Evolutionary conservation across 35 echinoderm and acorn worm genomes (phyloP), one percentile per base, ranked within the genome.

Genomic region (Antedon bifida): DNA sequence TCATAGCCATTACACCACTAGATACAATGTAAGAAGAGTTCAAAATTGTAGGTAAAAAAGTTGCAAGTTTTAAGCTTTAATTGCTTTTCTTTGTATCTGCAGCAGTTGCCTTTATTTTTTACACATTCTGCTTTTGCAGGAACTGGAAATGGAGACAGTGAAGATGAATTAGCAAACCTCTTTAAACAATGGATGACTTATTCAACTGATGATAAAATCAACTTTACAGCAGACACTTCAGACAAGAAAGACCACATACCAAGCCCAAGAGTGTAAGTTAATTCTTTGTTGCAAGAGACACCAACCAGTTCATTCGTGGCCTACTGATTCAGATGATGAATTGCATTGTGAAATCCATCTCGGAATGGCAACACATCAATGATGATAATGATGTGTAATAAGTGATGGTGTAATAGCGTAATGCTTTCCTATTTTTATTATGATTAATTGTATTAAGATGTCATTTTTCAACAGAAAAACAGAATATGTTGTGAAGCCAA

Each of bases 181-280:
- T 97, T 92, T 34, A 97, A 97, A 78, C 90, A 88, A 56, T 92
- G 90, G 90, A 39, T 97, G 17, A 83, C 85, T 31, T 78, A 38
- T 30, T 64, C 81, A 1, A 79, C 86, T 82, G 79, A 83, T 74
- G 83, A 81, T 78, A 31, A 81, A 34, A 77, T 42, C 82, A 29
- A 80, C 35, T 75, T 8, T 19, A 32, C 26, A 36, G 26, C 45
- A 44, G 74, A 36, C 21, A 19, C 55, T 14, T 1, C 80, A 30
- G 38, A 36, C 16, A 86, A 82, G 34, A 80, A 83, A 39, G 79
- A 78, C 31, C 74, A 81, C n/a, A 86, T 91, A 32, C 89, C 89
- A 55, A 84, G 84, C 31, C 89, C 89, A 83, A 77, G 89, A 86
- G 83, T 91, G 89, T 91, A 82, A 91, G 89, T 86, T 2, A 42